Percentiles rank a stretch among this genome's conserved stretches.
Conservation (phyloP, 2,888 invertebrate species). For the Drosophila subquinaria region DNA sequence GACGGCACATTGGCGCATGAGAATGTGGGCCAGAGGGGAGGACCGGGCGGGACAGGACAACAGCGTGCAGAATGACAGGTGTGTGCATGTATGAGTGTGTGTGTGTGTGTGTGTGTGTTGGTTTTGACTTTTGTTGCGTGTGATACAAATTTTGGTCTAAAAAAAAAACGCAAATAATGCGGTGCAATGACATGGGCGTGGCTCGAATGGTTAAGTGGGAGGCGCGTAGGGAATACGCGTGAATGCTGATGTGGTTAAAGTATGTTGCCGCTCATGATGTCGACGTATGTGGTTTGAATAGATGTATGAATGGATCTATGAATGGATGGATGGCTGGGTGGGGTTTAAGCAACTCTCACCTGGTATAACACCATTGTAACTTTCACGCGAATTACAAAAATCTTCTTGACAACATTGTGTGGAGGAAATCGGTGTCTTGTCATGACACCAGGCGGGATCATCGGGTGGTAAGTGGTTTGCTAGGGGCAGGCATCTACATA, state of each 20-base stretch:
- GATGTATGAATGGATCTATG: conserved; percentile 19
- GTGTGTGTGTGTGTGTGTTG: conserved; percentile 19
- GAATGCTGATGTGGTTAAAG: conserved; percentile 13
- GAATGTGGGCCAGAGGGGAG: conserved; percentile 20
- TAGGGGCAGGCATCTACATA: conserved; percentile 88
- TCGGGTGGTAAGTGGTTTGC: conserved; percentile 88
- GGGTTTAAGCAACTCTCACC: conserved; percentile 82
- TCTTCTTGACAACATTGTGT: conserved; percentile 88
- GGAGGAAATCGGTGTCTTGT: conserved; percentile 77
- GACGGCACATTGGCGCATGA: conserved; percentile 34
- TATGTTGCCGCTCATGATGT: conserved; percentile 22
- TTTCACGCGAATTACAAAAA: conserved; percentile 89
- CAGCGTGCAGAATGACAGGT: conserved; percentile 30
- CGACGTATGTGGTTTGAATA: conserved; percentile 15
- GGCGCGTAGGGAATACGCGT: conserved; percentile 1
- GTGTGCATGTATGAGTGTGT: conserved; percentile 32
- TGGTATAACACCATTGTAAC: conserved; percentile 83
- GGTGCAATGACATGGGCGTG: conserved; percentile 66
- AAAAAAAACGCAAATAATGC: conserved; percentile 57
- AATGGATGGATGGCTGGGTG: conserved; percentile 18
- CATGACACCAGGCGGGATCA: conserved; percentile 88
- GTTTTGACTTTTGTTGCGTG: conserved; percentile 37
- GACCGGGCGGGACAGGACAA: not conserved
- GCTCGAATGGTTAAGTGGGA: conserved; percentile 7
- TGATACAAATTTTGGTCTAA: conserved; percentile 47